phyloP scores from a whole-genome alignment of 2,888 invertebrate species.

The Chorisops tibialis region DNA sequence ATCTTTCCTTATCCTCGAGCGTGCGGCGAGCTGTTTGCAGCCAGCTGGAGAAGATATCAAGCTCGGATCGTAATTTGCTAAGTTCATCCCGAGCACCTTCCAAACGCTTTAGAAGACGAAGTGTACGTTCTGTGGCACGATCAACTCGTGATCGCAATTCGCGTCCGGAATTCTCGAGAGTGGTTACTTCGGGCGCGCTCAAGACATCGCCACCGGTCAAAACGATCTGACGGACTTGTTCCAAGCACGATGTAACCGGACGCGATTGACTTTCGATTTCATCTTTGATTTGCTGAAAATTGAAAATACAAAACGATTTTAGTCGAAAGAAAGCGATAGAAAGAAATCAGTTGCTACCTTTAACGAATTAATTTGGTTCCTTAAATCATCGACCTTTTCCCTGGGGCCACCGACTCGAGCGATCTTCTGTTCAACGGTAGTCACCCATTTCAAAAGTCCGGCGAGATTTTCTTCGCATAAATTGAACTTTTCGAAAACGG shows the following conservation, averaged over 20 bases:
- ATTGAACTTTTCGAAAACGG: slow-evolving; percentile 91
- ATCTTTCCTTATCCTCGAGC: slow-evolving; percentile 81
- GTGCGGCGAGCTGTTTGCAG: slow-evolving; percentile 74
- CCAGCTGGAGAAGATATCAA: slow-evolving; percentile 80
- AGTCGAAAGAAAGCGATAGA: background rate
- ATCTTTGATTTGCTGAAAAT: slow-evolving; percentile 77
- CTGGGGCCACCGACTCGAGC: slow-evolving; percentile 82
- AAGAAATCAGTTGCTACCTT: slow-evolving; percentile 60
- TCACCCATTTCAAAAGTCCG: slow-evolving; percentile 83
- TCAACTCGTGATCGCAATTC: slow-evolving; percentile 80
- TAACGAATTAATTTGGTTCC: slow-evolving; percentile 84
- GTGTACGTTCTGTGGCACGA: slow-evolving; percentile 74
- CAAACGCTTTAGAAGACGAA: slow-evolving; percentile 71
- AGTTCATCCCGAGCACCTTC: slow-evolving; percentile 81
- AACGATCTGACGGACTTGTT: slow-evolving; percentile 86
- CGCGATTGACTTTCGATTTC: slow-evolving; percentile 83
- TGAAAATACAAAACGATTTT: background rate
- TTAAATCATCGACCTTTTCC: slow-evolving; percentile 80
- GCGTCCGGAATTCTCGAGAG: slow-evolving; percentile 81
- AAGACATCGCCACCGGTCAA: slow-evolving; percentile 88
- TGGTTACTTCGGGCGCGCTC: slow-evolving; percentile 85
- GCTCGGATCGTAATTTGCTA: slow-evolving; percentile 79
- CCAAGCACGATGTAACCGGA: slow-evolving; percentile 79
- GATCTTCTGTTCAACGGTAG: slow-evolving; percentile 76
- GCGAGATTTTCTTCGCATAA: slow-evolving; percentile 83